Conservation (phyloP, 2,113 vertebrate genomes). For the Prunella fulvescens region DNA sequence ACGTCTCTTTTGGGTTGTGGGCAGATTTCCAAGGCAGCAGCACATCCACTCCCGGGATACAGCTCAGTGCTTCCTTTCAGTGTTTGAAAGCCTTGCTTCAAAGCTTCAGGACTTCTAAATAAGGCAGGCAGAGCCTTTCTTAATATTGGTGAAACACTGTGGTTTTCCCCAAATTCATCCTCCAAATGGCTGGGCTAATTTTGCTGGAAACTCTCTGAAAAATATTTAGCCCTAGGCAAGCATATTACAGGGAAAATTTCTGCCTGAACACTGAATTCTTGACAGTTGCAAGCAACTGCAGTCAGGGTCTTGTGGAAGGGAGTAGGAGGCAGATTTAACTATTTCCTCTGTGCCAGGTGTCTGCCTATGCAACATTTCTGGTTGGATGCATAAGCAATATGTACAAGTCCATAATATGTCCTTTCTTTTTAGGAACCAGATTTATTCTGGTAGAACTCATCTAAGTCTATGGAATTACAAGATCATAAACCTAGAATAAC, state of each 20-base stretch:
- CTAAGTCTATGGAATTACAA: not conserved
- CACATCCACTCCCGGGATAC: not conserved
- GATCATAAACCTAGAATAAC: not conserved
- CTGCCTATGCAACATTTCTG: not conserved
- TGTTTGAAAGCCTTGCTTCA: not conserved
- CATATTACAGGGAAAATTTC: not conserved
- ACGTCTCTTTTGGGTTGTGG: rapidly evolving
- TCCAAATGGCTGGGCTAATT: not conserved
- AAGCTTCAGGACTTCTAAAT: not conserved
- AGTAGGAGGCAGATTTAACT: not conserved
- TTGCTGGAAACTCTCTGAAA: not conserved
- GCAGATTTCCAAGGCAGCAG: not conserved
- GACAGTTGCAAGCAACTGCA: not conserved
- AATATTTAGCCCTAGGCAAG: not conserved
- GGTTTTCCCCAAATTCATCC: not conserved
- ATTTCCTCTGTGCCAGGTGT: not conserved
- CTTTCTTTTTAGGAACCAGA: not conserved
- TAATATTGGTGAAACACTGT: not conserved
- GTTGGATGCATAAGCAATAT: not conserved
- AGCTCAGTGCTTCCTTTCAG: not conserved
- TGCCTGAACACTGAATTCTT: not conserved
- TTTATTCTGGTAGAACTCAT: constrained; percentile 9
- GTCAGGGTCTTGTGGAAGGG: not conserved
- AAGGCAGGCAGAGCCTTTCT: not conserved
- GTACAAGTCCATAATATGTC: not conserved